Evolutionary conservation across 1,140 invertebrate species (phyloP).

Genomic region (Penaeus indicus): DNA sequence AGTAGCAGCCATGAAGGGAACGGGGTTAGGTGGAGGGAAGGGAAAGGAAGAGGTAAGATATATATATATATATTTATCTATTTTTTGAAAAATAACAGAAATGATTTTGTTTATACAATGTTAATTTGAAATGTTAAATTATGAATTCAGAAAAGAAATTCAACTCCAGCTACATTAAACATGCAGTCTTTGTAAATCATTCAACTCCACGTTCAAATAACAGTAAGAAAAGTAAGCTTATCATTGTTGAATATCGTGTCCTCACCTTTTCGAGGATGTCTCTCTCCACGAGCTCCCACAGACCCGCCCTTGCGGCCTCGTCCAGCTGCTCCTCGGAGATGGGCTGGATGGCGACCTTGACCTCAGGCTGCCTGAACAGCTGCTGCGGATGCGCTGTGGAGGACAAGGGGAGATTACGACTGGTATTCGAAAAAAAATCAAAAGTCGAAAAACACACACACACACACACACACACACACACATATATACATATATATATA

Average conservation of each 20-base stretch:
- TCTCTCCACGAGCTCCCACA: slow-evolving; percentile 6
- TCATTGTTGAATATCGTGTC: neutral
- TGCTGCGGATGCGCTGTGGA: neutral
- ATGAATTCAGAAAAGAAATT: too few species aligned
- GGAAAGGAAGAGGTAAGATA: neutral
- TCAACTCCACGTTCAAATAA: too few species aligned
- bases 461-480: too few species aligned
- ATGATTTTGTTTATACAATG: too few species aligned
- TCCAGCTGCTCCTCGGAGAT: slow-evolving; percentile 5
- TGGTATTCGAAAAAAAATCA: neutral
- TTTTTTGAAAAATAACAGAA: too few species aligned
- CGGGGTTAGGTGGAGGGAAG: too few species aligned
- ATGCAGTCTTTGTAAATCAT: too few species aligned
- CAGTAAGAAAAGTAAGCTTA: neutral
- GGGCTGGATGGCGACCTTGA: neutral
- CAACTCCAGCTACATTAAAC: too few species aligned
- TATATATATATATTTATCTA: too few species aligned
- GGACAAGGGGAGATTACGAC: neutral
- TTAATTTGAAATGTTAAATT: too few species aligned
- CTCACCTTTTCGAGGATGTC: slow-evolving; percentile 28
- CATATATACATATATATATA: neutral
- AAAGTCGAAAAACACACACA: too few species aligned
- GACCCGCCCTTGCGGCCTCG: neutral
- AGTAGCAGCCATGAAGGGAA: neutral
- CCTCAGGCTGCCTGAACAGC: neutral